phyloP scores from a whole-genome alignment of 2,888 invertebrate genomes.

The Dyspetes luteomarginatus region DNA sequence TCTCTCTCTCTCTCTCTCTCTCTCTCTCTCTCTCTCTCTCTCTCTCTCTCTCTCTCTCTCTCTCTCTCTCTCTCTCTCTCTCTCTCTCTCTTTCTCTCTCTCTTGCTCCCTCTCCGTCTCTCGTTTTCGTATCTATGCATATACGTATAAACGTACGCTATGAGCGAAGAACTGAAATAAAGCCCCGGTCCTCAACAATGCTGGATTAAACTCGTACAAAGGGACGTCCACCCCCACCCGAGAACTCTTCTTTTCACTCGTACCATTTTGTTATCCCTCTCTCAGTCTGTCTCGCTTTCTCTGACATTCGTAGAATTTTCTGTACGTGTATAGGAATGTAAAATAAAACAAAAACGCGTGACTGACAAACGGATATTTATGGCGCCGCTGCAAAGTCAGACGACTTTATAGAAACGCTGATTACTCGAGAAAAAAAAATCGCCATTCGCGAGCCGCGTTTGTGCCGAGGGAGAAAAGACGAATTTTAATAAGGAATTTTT shows the following conservation, averaged over 20 bases:
- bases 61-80: constrained; percentile 47
- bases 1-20: constrained; percentile 54
- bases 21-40: constrained; percentile 58
- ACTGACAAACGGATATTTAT: constrained; percentile 58
- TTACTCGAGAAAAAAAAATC: constrained; percentile 64
- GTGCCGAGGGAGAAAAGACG: constrained; percentile 22
- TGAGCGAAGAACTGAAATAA: constrained; percentile 78
- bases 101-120: neutral
- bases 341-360: constrained; percentile 21
- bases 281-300: constrained; percentile 61
- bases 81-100: too few relatives aligned
- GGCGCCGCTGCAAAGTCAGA: constrained; percentile 71
- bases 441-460: neutral
- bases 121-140: neutral
- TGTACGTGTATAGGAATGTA: constrained; percentile 38
- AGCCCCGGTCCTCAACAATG: constrained; percentile 79
- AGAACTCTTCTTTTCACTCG: constrained; percentile 59
- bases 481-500: too few relatives aligned
- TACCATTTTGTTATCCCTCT: constrained; percentile 63
- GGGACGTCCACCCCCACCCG: constrained; percentile 67
- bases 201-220: constrained; percentile 81
- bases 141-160: neutral
- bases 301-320: constrained; percentile 31
- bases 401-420: constrained; percentile 59
- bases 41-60: constrained; percentile 56